Evolutionary conservation across 2,113 vertebrate genomes (phyloP).

Genomic region (Cygnus atratus): DNA sequence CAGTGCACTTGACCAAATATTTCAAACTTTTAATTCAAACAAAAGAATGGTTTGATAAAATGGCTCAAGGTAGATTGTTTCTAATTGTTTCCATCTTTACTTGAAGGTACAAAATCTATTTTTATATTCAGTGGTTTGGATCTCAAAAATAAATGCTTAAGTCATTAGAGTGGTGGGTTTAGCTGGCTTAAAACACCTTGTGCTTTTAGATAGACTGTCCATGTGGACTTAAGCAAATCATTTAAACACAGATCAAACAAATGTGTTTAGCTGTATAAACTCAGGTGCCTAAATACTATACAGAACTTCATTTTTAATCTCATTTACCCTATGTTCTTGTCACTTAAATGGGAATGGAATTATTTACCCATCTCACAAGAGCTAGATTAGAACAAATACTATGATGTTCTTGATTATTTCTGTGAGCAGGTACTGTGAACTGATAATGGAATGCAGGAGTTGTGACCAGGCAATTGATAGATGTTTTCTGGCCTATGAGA

Average conservation of each 20-base stretch:
- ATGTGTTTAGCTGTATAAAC: neutral
- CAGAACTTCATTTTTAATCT: neutral
- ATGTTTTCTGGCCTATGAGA: constrained; percentile 19
- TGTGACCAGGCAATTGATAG: constrained; percentile 37
- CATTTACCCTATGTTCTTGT: neutral
- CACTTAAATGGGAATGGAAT: neutral
- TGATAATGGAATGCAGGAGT: neutral
- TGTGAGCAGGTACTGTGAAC: neutral
- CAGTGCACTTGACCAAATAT: neutral
- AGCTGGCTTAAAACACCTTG: neutral
- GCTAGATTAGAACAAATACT: neutral
- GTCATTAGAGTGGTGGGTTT: neutral
- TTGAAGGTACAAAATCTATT: neutral
- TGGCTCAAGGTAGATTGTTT: neutral
- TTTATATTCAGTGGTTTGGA: neutral
- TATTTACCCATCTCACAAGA: neutral
- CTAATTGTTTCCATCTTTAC: neutral
- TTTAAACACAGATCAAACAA: neutral
- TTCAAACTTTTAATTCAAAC: neutral
- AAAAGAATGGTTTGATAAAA: neutral
- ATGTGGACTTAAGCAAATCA: neutral
- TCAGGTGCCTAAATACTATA: neutral
- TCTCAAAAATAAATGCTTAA: neutral
- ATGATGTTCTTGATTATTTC: neutral
- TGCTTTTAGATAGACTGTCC: neutral